Evolutionary conservation across 2,888 invertebrate genomes (phyloP), one percentile per base, ranked within the genome.

Genomic region (Limnephilus rhombicus): DNA sequence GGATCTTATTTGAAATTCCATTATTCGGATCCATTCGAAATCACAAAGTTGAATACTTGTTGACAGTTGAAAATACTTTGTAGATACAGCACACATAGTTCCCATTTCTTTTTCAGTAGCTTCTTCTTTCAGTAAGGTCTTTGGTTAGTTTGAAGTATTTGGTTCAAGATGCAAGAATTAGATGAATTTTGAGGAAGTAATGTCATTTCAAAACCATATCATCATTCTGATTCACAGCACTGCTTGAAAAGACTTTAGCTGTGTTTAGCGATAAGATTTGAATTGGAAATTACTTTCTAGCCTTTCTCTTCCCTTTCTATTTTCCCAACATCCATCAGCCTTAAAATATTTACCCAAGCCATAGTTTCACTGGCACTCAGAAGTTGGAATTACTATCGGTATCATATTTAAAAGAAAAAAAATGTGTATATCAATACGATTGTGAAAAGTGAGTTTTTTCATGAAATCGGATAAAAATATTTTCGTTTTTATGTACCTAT

Each of bases 1-100:
- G 68, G 68, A 68, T 68, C 68, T 68, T 68, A 68, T 68, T 68
- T 68, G 68, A 68, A 68, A 68, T 68, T 68, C 68, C 68, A 68
- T 68, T 68, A 68, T 68, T 68, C 68, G 68, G 68, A 68, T 68
- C n/a, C 68, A 68, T 68, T 68, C 68, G 68, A 9, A 68, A 68
- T 68, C 68, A 68, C 68, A 68, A 68, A 68, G 68, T 68, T 68
- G 68, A 68, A 68, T 68, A 68, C 68, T 68, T 68, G 68, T 68
- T 68, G 68, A 24, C 68, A 68, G 68, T 68, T 68, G 68, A 68
- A 68, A 68, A 68, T n/a, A 24, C 68, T 68, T 68, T 68, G 68
- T 68, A 68, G 68, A n/a, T 68, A 68, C 68, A 68, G 68, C 68
- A 68, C 68, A 9, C 68, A 68, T 68, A 24, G 68, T 68, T 68